Evolutionary conservation across 2,888 invertebrate species (phyloP), one percentile per base, ranked within the genome.

Genomic region (Vandiemenella viatica): DNA sequence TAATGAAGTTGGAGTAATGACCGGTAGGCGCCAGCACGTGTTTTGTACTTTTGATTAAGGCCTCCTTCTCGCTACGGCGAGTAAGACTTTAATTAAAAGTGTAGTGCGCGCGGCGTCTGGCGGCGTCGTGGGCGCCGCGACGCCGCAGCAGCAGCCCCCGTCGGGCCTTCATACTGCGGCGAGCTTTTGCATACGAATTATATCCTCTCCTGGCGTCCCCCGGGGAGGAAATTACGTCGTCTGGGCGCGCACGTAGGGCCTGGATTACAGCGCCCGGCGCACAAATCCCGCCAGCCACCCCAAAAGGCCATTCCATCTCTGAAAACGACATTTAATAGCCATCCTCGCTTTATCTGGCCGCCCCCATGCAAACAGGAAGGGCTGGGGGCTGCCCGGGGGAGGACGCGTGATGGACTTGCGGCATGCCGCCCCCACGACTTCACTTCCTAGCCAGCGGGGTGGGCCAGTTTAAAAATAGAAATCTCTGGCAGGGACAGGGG

Each of bases 241-340:
- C 51, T 51, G 51, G 46, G 42, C 44, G 45, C 48, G 42, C 48
- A 45, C 48, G 48, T 44, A 41, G 48, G 42, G 41, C 48, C 44
- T 50, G 50, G 50, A 50, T 50, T 50, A 50, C 45, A 46, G 43
- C 47, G 17, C 38, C 44, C 20, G 43, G 47, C 42, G 22, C 46
- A 50, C 50, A 50, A 50, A 50, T 50, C 50, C 45, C 42, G 21
- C 46, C 32, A n/a, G 40, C 32, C 17, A 1, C 50, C 51, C 46
- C 49, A 32, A 38, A 47, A 51, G 51, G 53, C 53, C 51, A 49
- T 49, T 53, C 49, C 53, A 53, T 53, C 53, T 51, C 53, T 51
- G 53, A 53, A 51, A 53, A 53, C 53, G 53, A 53, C 51, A 49
- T 51, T 53, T 53, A 53, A 51, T 53, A 53, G 53, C 51, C 51